phyloP scores from a whole-genome alignment of 37 sponge, comb jelly and placozoan species.

The Tethya wilhelma region DNA sequence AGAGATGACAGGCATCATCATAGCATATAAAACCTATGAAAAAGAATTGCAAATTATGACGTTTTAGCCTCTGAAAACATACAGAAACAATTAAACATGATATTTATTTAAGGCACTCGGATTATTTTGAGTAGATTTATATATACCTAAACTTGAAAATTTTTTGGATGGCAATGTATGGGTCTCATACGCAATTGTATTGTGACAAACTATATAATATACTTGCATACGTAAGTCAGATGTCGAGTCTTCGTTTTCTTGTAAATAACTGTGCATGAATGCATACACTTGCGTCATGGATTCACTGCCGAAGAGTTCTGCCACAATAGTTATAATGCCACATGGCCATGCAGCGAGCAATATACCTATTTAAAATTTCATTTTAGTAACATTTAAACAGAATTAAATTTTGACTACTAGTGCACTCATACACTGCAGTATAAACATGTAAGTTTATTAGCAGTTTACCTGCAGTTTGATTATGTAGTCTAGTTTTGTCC shows the following conservation, averaged over 20 bases:
- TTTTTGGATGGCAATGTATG: too few species aligned
- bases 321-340: constrained; percentile 23
- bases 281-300: constrained; percentile 43
- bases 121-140: too few species aligned
- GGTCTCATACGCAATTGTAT: too few species aligned
- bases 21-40: too few species aligned
- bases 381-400: not conserved
- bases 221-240: constrained; percentile 1
- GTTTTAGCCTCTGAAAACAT: not conserved
- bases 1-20: too few species aligned
- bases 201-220: not conserved
- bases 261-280: not conserved
- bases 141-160: too few species aligned
- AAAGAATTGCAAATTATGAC: too few species aligned
- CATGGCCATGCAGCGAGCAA: constrained; percentile 42
- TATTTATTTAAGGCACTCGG: too few species aligned
- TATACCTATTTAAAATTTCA: constrained; percentile 13
- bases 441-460: too few species aligned
- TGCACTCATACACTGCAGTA: too few species aligned
- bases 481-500: constrained; percentile 13
- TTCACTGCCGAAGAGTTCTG: constrained; percentile 30
- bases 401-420: not conserved
- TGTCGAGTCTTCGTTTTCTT: not conserved
- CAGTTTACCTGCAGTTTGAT: constrained; percentile 36
- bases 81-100: not conserved